Evolutionary conservation across 1,140 invertebrate genomes (phyloP).

Genomic region (Palaemon carinicauda): DNA sequence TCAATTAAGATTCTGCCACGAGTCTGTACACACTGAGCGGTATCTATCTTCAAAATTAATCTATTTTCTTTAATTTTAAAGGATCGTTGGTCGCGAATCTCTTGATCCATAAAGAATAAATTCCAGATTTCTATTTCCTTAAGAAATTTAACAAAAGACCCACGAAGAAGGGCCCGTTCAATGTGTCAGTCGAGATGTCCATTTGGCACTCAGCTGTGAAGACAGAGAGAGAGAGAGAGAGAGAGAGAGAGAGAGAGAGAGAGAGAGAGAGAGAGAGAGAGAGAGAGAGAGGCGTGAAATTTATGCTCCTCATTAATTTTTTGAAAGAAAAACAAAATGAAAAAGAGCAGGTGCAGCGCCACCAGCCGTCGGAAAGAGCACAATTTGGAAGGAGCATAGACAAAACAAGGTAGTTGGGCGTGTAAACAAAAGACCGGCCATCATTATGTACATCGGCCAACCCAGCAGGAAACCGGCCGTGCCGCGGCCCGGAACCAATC

Average conservation of each 20-base stretch:
- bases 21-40: too few relatives aligned
- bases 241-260: background rate
- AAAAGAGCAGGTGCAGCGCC: background rate
- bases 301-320: background rate
- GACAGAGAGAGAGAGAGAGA: too few relatives aligned
- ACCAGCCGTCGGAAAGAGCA: background rate
- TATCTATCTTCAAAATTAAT: too few relatives aligned
- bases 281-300: background rate
- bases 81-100: too few relatives aligned
- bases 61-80: too few relatives aligned
- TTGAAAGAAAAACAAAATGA: background rate
- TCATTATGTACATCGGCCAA: slow-evolving; percentile 53
- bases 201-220: too few relatives aligned
- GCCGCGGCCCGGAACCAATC: slow-evolving; percentile 40
- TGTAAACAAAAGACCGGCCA: slow-evolving; percentile 39
- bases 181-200: too few relatives aligned
- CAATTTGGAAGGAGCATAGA: background rate
- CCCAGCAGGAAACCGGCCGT: slow-evolving; percentile 35
- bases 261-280: background rate
- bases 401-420: slow-evolving; percentile 5
- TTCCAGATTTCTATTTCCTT: too few relatives aligned
- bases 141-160: too few relatives aligned
- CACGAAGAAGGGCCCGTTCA: too few relatives aligned
- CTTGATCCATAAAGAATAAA: too few relatives aligned
- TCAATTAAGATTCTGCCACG: too few relatives aligned